phyloP scores from a whole-genome alignment of 2,113 vertebrate species.

The Dryoscopus gambensis region DNA sequence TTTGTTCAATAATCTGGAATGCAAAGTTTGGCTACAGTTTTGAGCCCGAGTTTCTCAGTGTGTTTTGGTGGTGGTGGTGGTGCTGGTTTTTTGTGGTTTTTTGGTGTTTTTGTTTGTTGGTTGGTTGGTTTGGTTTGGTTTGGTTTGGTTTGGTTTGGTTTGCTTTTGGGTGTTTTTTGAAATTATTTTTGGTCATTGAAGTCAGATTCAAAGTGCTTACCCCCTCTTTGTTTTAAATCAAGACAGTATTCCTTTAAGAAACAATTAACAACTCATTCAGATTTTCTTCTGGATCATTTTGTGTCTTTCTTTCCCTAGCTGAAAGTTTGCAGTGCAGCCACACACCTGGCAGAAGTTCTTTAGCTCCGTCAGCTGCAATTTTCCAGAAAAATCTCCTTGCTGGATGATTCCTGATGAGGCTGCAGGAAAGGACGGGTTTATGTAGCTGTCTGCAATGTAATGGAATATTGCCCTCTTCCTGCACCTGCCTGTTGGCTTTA shows the following conservation, averaged over 20 bases:
- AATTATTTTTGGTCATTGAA: not conserved
- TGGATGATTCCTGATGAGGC: not conserved
- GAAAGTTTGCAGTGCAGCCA: not conserved
- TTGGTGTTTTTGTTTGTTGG: not conserved
- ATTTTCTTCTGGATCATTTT: not conserved
- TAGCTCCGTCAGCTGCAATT: not conserved
- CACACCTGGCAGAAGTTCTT: not conserved
- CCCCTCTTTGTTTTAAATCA: not conserved
- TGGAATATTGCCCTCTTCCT: not conserved
- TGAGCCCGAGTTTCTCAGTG: not conserved
- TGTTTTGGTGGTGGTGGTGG: not conserved
- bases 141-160: no score
- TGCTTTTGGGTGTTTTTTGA: rapidly evolving
- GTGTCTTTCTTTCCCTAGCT: not conserved
- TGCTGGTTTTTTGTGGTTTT: not conserved
- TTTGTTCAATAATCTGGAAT: not conserved
- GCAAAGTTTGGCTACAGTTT: not conserved
- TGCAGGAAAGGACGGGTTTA: not conserved
- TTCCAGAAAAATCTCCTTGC: not conserved
- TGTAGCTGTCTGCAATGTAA: not conserved
- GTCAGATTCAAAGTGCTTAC: not conserved
- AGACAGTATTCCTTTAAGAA: not conserved
- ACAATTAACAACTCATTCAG: not conserved
- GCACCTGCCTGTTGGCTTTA: not conserved
- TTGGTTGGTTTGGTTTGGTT: no score